Conservation (phyloP, 2,113 vertebrate genomes). For the Oncorhynchus keta region DNA sequence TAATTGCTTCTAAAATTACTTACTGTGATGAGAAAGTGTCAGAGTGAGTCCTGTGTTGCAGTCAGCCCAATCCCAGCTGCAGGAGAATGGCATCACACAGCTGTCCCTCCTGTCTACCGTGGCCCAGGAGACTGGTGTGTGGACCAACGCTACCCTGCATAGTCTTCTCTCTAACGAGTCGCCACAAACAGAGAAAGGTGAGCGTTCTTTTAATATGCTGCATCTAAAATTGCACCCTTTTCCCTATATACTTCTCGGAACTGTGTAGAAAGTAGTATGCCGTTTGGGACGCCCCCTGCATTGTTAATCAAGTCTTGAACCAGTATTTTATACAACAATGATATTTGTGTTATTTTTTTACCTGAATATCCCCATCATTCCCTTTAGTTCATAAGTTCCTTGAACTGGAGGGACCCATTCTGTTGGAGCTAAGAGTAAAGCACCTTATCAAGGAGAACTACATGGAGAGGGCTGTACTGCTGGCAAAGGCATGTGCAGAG, state of each 20-base stretch:
- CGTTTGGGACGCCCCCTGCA: too few species aligned
- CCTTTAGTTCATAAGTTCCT: constrained; percentile 85
- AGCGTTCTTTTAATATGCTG: neutral
- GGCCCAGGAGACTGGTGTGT: constrained; percentile 82
- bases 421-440: constrained; percentile 92
- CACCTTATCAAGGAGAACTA: constrained; percentile 89
- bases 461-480: constrained; percentile 79
- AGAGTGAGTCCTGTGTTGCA: constrained; percentile 45
- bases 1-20: neutral
- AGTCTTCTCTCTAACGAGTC: constrained; percentile 80
- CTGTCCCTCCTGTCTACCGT: constrained; percentile 80
- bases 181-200: constrained; percentile 80
- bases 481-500: constrained; percentile 89
- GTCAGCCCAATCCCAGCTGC: constrained; percentile 82
- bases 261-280: constrained; percentile 81
- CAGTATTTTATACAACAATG: neutral
- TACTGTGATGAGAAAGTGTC: neutral
- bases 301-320: neutral
- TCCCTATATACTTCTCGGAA: neutral
- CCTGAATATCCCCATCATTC: neutral
- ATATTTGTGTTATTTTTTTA: neutral
- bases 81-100: constrained; percentile 83
- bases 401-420: constrained; percentile 82
- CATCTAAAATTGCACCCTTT: too few species aligned
- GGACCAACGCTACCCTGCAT: constrained; percentile 82